A percentile compares a stretch with the other conserved stretches of the same genome.
These are phyloP conservation scores for Xiphophorus couchianus DNA, from an alignment of 2,113 vertebrate species.

Conservation along the genomic window DNA sequence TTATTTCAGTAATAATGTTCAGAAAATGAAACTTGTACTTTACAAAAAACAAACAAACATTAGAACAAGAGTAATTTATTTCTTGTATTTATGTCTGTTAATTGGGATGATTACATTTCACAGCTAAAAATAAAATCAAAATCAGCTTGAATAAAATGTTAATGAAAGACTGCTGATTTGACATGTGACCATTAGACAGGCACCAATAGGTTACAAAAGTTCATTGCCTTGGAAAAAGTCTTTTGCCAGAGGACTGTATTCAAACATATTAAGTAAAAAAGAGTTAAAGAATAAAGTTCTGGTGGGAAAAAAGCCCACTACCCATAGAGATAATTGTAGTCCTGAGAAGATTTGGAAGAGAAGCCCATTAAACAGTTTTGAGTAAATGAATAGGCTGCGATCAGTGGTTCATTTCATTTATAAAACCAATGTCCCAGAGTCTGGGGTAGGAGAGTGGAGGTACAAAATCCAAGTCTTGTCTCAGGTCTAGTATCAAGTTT, in stretches of 20 bases:
- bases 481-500: neutral
- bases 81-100: too few species aligned
- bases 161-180: too few species aligned
- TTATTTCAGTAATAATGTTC: neutral
- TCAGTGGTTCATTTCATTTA: neutral
- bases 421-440: neutral
- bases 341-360: neutral
- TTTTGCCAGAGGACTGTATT: neutral
- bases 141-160: too few species aligned
- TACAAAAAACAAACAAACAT: neutral
- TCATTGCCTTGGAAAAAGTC: neutral
- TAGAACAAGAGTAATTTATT: too few species aligned
- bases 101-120: too few species aligned
- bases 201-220: neutral
- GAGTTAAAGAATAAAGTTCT: neutral
- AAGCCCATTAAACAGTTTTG: neutral
- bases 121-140: too few species aligned
- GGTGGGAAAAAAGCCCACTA: neutral
- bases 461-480: neutral
- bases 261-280: neutral
- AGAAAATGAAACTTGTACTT: neutral
- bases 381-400: neutral
- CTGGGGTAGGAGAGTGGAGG: neutral
- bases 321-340: neutral
- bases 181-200: neutral